phyloP scores from a whole-genome alignment of 2,113 vertebrate genomes.

The Hypocryptadius cinnamomeus region DNA sequence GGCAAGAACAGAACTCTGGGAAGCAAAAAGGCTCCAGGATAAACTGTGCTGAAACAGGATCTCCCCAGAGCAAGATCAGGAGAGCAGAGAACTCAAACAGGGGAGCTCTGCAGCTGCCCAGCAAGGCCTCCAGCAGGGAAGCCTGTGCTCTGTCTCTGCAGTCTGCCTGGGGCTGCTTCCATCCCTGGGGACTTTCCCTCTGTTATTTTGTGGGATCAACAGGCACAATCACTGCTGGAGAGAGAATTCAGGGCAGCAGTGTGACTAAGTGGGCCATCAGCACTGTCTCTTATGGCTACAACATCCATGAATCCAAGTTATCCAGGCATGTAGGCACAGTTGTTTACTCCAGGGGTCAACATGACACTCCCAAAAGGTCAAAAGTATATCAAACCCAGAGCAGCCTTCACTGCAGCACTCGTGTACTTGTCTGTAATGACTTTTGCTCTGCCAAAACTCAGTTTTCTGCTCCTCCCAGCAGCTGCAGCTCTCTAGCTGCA shows the following conservation, averaged over 20 bases:
- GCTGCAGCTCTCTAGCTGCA: neutral
- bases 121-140: neutral
- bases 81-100: neutral
- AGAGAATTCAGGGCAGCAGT: neutral
- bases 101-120: neutral
- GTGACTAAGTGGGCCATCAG: neutral
- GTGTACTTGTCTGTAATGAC: neutral
- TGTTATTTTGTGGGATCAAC: neutral
- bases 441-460: neutral
- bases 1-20: neutral
- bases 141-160: neutral
- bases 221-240: neutral
- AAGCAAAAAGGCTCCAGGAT: neutral
- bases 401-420: neutral
- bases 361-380: neutral
- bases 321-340: neutral
- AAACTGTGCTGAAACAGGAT: neutral
- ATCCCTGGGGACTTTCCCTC: neutral
- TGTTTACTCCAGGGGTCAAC: neutral
- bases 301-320: neutral
- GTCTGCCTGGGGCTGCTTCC: neutral
- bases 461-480: slow-evolving; percentile 21
- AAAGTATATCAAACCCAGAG: neutral
- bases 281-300: neutral
- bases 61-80: neutral